Conservation (phyloP, 2,888 invertebrate species). For the Maniola hyperantus region DNA sequence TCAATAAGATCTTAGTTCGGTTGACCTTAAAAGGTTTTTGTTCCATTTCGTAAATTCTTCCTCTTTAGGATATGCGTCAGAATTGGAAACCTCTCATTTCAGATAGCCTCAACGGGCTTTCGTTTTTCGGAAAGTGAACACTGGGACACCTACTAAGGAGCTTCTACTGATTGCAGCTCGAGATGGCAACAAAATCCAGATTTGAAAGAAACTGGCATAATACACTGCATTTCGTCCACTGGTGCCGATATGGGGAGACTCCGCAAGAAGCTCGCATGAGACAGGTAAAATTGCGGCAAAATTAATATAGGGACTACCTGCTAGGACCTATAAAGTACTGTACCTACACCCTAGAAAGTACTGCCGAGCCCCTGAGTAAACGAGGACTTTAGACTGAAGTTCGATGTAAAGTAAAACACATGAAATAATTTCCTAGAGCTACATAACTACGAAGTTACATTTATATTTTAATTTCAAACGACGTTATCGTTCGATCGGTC, state of each 20-base stretch:
- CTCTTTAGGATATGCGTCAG: conserved; percentile 64
- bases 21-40: conserved; percentile 43
- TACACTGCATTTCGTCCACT: conserved; percentile 86
- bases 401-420: conserved; percentile 22
- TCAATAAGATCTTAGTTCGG: conserved; percentile 4
- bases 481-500: conserved; percentile 21
- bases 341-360: too few relatives aligned
- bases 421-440: conserved; percentile 49
- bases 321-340: background rate
- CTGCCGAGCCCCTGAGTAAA: background rate
- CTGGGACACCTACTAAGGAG: conserved; percentile 78
- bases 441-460: background rate
- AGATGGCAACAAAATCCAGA: conserved; percentile 81
- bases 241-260: conserved; percentile 87
- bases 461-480: conserved; percentile 18
- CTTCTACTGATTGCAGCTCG: conserved; percentile 83
- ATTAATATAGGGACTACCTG: background rate
- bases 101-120: conserved; percentile 78
- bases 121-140: conserved; percentile 69
- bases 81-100: conserved; percentile 81
- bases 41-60: conserved; percentile 34
- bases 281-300: conserved; percentile 79
- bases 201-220: conserved; percentile 86
- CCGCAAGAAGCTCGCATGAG: conserved; percentile 86
- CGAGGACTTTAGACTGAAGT: background rate